These are phyloP conservation scores for Patagioenas fasciata DNA, from an alignment of 2,113 vertebrate species.

Conservation along the genomic window DNA sequence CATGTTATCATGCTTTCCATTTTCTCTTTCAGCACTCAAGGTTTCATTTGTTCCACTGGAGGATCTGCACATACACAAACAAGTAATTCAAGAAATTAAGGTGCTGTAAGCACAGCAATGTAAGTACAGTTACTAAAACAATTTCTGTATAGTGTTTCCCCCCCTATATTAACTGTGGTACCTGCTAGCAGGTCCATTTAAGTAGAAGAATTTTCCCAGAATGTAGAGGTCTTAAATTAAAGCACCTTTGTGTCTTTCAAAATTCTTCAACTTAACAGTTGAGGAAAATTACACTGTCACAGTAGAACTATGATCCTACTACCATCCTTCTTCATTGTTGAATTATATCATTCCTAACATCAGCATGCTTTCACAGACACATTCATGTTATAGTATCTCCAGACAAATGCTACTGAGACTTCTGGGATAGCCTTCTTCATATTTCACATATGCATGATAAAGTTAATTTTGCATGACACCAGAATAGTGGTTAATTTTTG, in stretches of 20 bases:
- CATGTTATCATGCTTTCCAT: constrained; percentile 40
- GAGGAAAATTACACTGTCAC: background rate
- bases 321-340: background rate
- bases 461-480: background rate
- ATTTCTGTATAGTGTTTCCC: background rate
- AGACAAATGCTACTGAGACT: background rate
- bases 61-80: constrained; percentile 73
- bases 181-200: background rate
- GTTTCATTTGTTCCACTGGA: constrained; percentile 64
- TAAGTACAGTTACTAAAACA: constrained; percentile 2
- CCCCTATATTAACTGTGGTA: background rate
- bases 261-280: background rate
- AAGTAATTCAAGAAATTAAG: constrained; percentile 44
- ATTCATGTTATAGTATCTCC: background rate
- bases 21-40: constrained; percentile 68
- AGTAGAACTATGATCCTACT: background rate
- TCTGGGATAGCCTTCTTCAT: background rate
- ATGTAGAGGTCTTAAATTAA: background rate
- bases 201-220: background rate
- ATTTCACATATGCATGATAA: background rate
- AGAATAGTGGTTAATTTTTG: background rate
- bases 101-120: background rate
- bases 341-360: background rate
- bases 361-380: background rate
- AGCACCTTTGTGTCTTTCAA: background rate